Evolutionary conservation across 2,797 vertebrate genomes (phyloP), one percentile per base, ranked within the genome.

Genomic region (Sciaenops ocellatus): DNA sequence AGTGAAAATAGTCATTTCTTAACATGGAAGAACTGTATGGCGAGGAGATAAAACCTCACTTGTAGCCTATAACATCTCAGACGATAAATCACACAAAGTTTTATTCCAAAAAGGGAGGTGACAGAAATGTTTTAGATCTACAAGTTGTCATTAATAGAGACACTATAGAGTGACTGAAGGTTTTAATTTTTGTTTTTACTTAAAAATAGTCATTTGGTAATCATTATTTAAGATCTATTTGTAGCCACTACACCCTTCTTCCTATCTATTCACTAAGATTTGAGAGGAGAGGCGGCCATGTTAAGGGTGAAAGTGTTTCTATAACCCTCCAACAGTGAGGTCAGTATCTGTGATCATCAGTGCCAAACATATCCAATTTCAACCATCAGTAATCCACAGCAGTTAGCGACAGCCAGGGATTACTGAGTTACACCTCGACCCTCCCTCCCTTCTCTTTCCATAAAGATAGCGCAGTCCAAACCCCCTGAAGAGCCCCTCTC

Each of bases 381-480:
- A 66, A 48, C 66, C 26, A 55, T 70, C 38, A 48, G 42, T 63
- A 28, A 55, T 46, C 24, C 47, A 44, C 50, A 41, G 60, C 48
- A 64, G 24, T 66, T 20, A 52, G 44, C 26, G 6, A 73, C 77
- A 71, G 66, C 51, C 62, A n/a, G 66, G 70, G 76, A 83, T 83
- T 83, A 87, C 47, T 59, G 69, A 81, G 69, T 85, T 87, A 72
- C 79, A 85, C 42, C 34, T 38, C 17, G 51, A 72, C 41, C 48
- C 60, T 34, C 57, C 34, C 34, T 38, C 20, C 51, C 46, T 50
- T 22, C 18, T 44, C 55, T 26, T 4, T 73, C 56, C 38, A 60
- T 78, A 41, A 75, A 81, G 50, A 72, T 52, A 56, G 63, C 52
- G 46, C 20, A 47, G 62, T 60, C 61, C 73, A 65, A 66, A 69